Evolutionary conservation across 2,113 vertebrate genomes (phyloP).

Genomic region (Cyphomyrus plagiostoma): DNA sequence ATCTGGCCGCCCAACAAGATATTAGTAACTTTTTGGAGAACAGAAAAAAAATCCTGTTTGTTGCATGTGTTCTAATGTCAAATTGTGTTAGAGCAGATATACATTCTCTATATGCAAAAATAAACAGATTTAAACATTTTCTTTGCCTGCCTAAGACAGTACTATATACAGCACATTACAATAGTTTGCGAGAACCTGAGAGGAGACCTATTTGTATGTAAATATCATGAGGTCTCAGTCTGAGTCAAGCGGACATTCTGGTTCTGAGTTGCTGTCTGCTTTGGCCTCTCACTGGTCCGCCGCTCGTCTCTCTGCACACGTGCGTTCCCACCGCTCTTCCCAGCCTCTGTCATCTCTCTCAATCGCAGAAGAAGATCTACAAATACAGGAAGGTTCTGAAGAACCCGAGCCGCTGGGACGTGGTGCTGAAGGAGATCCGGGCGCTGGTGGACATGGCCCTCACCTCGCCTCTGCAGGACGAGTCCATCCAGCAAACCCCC

Average conservation of each 20-base stretch:
- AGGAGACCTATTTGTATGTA: not conserved
- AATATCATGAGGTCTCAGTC: not conserved
- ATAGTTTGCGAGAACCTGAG: not conserved
- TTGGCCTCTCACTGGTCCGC: not conserved
- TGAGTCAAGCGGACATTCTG: not conserved
- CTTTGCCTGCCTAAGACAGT: not conserved
- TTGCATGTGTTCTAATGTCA: not conserved
- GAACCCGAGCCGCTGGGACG: conserved; percentile 94
- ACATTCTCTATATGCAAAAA: not conserved
- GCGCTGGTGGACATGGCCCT: conserved; percentile 96
- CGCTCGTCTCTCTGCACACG: not conserved
- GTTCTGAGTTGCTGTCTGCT: not conserved
- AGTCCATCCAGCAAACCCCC: conserved; percentile 94
- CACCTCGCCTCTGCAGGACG: conserved; percentile 88
- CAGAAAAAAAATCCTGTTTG: not conserved
- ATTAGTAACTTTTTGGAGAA: not conserved
- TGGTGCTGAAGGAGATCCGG: conserved; percentile 95
- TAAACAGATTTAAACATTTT: not conserved
- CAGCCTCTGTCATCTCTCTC: not conserved
- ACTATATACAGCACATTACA: not conserved
- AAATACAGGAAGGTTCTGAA: conserved; percentile 96
- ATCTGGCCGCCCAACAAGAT: not conserved
- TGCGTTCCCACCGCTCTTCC: not conserved
- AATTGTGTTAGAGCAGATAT: not conserved
- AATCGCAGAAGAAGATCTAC: conserved; percentile 93